phyloP scores from a whole-genome alignment of 2,797 vertebrate genomes.

The Spinus pinus region DNA sequence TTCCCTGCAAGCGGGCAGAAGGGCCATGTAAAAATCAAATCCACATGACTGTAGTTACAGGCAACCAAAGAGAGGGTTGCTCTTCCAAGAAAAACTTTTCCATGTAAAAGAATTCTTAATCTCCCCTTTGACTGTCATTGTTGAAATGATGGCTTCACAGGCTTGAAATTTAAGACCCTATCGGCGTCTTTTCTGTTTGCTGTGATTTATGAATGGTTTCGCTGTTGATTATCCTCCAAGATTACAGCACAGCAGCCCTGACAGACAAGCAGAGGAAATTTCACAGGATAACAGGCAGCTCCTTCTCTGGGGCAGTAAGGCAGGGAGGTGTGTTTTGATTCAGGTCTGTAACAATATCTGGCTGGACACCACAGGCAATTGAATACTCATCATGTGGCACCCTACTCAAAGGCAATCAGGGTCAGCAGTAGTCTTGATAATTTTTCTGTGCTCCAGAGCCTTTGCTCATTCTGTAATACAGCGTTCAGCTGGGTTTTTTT shows the following conservation, averaged over 20 bases:
- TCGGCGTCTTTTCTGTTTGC: constrained; percentile 50
- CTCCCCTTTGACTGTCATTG: constrained; percentile 64
- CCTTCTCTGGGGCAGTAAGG: not conserved
- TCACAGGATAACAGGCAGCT: constrained; percentile 17
- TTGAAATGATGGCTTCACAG: constrained; percentile 60
- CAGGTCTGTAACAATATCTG: not conserved
- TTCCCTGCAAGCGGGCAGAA: constrained; percentile 27
- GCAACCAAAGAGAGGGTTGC: constrained; percentile 46
- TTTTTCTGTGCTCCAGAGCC: not conserved
- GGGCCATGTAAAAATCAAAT: constrained; percentile 59
- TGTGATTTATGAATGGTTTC: constrained; percentile 67
- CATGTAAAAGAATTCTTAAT: constrained; percentile 68
- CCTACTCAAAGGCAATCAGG: not conserved
- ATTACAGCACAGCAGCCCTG: constrained; percentile 52
- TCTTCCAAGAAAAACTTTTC: constrained; percentile 69
- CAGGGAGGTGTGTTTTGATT: not conserved
- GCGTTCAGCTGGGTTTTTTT: not conserved
- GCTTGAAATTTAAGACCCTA: constrained; percentile 63
- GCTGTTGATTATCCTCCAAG: constrained; percentile 62
- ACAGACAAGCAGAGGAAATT: constrained; percentile 57
- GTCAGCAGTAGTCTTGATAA: not conserved
- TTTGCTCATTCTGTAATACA: not conserved
- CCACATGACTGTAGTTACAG: constrained; percentile 63
- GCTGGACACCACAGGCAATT: not conserved
- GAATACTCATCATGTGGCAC: not conserved